Conservation (phyloP, 2,113 vertebrate genomes). For the Vulpes lagopus region DNA sequence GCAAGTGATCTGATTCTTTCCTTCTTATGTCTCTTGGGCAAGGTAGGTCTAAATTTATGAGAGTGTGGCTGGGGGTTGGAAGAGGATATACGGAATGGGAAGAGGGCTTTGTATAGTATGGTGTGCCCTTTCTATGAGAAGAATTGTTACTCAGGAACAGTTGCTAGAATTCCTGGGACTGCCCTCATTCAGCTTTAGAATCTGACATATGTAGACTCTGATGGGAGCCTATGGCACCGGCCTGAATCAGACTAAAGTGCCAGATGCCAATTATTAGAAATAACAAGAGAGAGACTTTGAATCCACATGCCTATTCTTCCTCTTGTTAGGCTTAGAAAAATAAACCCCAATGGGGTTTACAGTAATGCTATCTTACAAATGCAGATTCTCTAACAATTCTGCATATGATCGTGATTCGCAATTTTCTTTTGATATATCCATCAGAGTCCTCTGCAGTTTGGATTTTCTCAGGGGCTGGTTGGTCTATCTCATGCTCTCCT, state of each 20-base stretch:
- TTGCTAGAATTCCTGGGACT: not conserved
- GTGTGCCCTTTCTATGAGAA: not conserved
- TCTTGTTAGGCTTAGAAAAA: not conserved
- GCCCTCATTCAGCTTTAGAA: not conserved
- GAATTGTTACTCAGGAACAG: not conserved
- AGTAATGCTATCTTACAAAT: not conserved
- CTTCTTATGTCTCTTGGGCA: not conserved
- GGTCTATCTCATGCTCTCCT: not conserved
- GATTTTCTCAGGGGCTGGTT: not conserved
- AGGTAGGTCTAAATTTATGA: not conserved
- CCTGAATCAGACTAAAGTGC: not conserved
- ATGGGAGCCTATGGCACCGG: not conserved
- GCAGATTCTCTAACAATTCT: not conserved
- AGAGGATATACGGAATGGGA: not conserved
- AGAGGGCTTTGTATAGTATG: not conserved
- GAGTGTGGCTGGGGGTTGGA: not conserved
- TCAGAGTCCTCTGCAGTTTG: not conserved
- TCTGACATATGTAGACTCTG: not conserved
- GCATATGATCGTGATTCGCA: not conserved
- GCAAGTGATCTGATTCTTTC: not conserved
- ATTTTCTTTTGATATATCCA: not conserved
- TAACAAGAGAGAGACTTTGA: not conserved
- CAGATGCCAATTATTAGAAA: not conserved
- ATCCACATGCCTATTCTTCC: not conserved
- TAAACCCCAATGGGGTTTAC: not conserved